Percentiles rank a stretch among this genome's conserved stretches.
phyloP scores from a whole-genome alignment of 2,113 vertebrate species.

The Dipodomys ordii region DNA sequence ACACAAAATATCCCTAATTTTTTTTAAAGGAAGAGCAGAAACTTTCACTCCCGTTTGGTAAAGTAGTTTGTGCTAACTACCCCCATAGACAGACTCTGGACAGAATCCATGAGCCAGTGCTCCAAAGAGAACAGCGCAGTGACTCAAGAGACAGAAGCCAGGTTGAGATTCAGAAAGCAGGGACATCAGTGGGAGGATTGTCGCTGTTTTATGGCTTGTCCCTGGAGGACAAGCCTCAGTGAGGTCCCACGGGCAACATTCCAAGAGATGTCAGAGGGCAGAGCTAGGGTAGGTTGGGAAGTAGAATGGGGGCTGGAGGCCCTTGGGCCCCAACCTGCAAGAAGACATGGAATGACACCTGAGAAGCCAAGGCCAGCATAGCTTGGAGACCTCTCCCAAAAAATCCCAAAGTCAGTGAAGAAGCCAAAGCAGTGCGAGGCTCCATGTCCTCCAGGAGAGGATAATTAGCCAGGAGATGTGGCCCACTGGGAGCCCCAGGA shows the following conservation, averaged over 20 bases:
- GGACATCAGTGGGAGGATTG: neutral
- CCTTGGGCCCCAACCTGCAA: too few species aligned
- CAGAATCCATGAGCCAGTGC: neutral
- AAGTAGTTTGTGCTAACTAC: neutral
- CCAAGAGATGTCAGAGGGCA: too few species aligned
- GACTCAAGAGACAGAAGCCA: neutral
- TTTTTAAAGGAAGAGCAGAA: too few species aligned
- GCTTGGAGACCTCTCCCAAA: neutral
- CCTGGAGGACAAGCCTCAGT: neutral
- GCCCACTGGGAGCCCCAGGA: neutral
- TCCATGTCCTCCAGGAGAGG: neutral
- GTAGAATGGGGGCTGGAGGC: too few species aligned
- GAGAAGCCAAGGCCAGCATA: neutral
- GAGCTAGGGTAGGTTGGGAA: neutral
- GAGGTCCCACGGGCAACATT: neutral
- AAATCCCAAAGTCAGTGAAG: neutral
- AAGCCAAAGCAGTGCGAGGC: neutral
- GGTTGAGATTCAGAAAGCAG: neutral
- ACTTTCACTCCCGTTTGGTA: neutral
- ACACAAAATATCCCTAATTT: too few species aligned
- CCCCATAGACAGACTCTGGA: neutral
- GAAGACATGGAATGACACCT: neutral
- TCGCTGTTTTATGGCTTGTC: neutral
- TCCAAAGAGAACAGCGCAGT: neutral
- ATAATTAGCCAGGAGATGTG: neutral